phyloP scores from a whole-genome alignment of 2,888 invertebrate species.

The Tenthredo notha region DNA sequence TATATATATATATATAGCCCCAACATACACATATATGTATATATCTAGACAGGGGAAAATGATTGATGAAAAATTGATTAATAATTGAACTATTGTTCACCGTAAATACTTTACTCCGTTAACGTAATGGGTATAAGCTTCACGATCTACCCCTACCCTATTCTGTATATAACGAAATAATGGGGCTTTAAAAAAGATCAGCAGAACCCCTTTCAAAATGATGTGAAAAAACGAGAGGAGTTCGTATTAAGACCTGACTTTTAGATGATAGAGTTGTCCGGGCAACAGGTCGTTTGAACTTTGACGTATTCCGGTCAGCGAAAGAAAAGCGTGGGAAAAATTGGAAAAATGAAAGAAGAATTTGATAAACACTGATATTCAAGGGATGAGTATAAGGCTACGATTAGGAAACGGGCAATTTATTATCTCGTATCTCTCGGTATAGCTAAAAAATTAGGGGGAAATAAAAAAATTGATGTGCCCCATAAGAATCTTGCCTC shows the following conservation, averaged over 20 bases:
- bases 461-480: background rate
- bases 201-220: background rate
- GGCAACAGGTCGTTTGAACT: constrained; percentile 33
- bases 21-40: background rate
- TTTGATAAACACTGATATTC: background rate
- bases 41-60: background rate
- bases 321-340: background rate
- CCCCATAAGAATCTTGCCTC: constrained; percentile 10
- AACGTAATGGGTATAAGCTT: too few species aligned
- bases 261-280: constrained; percentile 8
- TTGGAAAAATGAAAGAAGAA: background rate
- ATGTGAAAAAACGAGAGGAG: background rate
- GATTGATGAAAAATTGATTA: background rate
- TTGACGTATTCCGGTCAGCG: background rate
- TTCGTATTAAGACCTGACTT: constrained; percentile 25
- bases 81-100: background rate
- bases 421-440: background rate
- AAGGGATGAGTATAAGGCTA: background rate
- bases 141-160: background rate
- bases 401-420: background rate
- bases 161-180: background rate
- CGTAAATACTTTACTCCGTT: background rate
- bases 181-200: background rate
- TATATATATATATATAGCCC: too few species aligned
- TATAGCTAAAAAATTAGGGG: background rate